Percentiles rank a stretch among this genome's conserved stretches.
Evolutionary conservation across 2,888 invertebrate genomes (phyloP).

Genomic region (Mesochorus sp.): DNA sequence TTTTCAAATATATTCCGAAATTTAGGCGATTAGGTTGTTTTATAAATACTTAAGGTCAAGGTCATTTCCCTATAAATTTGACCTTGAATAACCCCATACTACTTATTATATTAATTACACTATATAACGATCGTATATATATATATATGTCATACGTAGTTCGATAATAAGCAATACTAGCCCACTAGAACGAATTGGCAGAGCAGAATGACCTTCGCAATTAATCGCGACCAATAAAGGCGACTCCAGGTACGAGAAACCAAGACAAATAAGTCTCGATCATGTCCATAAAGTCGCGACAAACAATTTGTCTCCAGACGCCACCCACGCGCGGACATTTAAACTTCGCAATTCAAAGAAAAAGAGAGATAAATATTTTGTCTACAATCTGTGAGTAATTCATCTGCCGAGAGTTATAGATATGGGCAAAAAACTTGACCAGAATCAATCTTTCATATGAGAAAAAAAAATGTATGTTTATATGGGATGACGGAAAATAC

Average conservation of each 20-base stretch:
- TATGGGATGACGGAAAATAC: neutral
- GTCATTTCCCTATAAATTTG: too few species aligned
- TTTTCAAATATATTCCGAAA: too few species aligned
- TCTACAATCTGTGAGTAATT: neutral
- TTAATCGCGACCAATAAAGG: conserved; percentile 55
- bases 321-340: conserved; percentile 22
- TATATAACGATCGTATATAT: neutral
- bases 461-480: neutral
- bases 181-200: conserved; percentile 24
- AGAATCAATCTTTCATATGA: neutral
- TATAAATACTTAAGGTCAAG: too few species aligned
- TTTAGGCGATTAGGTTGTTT: too few species aligned
- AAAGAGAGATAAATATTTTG: neutral
- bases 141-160: conserved; percentile 2
- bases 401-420: neutral
- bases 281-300: neutral
- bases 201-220: conserved; percentile 44
- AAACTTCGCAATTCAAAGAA: neutral
- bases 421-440: neutral
- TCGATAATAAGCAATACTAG: conserved; percentile 35
- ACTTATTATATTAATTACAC: neutral
- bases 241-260: conserved; percentile 45
- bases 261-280: conserved; percentile 5
- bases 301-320: conserved; percentile 26
- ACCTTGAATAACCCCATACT: neutral